Evolutionary conservation across 2,888 invertebrate genomes (phyloP), one percentile per base, ranked within the genome.

Genomic region (Pandemis corylana): DNA sequence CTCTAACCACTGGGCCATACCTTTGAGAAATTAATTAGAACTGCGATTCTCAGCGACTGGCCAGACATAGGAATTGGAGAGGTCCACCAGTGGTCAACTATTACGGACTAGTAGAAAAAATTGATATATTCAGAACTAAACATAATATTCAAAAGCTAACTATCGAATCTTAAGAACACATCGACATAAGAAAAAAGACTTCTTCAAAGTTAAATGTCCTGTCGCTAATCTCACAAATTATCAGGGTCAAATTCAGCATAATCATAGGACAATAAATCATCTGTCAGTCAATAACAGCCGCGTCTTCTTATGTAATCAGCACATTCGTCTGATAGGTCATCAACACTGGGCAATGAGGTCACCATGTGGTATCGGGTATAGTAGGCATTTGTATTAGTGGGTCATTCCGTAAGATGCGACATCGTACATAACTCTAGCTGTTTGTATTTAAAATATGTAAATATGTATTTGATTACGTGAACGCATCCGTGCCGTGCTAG

Each of bases 311-410:
- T 46, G 46, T 20, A 64, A 64, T 65, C 65, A n/a, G 46, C 15
- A 64, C 44, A 64, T 64, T 46, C 28, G 10, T 59, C 49, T 13
- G n/a, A 49, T 49, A 36, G 65, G 65, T 65, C 65, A 65, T 65
- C 65, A 51, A 65, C 46, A 62, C 59, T 56, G 4, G 62, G 65
- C 49, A 65, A 36, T 65, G 49, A 65, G 65, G 65, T 65, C 65
- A 28, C 13, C 65, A 28, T 65, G 65, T 49, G 28, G 44, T 20
- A 44, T 64, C 63, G 15, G 42, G 51, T 7, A 44, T 44, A 36
- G 49, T 46, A 49, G 36, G 20, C 9, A 20, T 6, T 65, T 65
- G 49, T 65, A 28, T 65, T 49, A 20, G 46, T 46, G 28, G 49
- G 65, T 49, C 65, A 49, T 7, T 7, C 49, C 49, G 46, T 65